Base-by-base conservation (phyloP, 1,140 invertebrate species). In the Bombyx mandarina region DNA sequence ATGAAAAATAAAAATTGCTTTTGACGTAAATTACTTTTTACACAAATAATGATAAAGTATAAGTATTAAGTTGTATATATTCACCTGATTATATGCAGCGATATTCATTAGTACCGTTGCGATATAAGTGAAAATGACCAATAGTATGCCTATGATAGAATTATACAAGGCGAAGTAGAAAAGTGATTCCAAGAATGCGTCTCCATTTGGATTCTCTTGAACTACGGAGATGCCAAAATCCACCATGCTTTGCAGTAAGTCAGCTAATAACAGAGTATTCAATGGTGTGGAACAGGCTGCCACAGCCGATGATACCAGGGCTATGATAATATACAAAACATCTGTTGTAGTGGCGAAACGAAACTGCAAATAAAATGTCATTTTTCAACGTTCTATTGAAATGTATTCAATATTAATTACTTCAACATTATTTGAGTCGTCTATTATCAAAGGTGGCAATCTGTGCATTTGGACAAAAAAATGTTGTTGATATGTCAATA, bases 261-360 rank as follows among this genome's bases (percentile, higher is more conserved):
- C 86, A 3, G 93, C 92, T 71, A 94, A 93, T n/a, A 94, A 85
- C 7, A 93, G 78, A 51, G 92, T 92, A 67, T 94, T 92, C 7
- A 92, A 65, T 0, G 93, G 93, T 45, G 92, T 90, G 43, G 90
- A 89, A 8, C 89, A 75, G 7, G 93, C 93, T 18, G 91, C 90
- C 47, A 89, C 76, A 1, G 91, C 62, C 0, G 92, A 89, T 52
- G 86, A 89, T 54, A 92, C n/a, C 6, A 90, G 64, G 7, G 92
- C 93, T 9, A 93, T 62, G 8, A 71, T 62, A 62, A 94, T 89
- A 10, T 92, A 80, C 0, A 88, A 59, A 75, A 90, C 90, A 74
- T 94, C 93, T 44, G 65, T 74, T 43, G 52, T 74, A 3, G 88
- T 89, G 10, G 92, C 88, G 75, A 90, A 93, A 66, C 89, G 77